Evolutionary conservation across 1,140 invertebrate species (phyloP), one percentile per base, ranked within the genome.

Genomic region (Luehdorfia chinensis): DNA sequence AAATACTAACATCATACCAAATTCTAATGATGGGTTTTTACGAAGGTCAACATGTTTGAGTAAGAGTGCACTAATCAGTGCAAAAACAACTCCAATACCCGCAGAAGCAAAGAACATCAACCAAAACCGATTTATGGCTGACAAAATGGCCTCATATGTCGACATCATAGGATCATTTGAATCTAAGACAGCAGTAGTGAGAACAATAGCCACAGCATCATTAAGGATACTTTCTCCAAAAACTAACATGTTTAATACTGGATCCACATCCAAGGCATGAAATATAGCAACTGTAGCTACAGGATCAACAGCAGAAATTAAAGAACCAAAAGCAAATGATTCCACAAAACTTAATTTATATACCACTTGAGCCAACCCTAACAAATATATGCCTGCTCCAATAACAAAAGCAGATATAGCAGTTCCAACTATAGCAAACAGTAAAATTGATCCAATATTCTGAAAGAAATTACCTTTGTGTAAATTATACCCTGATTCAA

Each of bases 401-500:
- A 97, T 96, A 7, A 96, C 92, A 67, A 97, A 91, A 7, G 98
- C 97, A 11, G 97, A 98, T 59, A 99, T 98, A 0, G 95, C 92
- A 11, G 98, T 99, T 0, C 98, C 98, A 68, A 98, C 90, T 59
- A 99, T 97, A 1, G 98, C 97, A 92, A 99, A 99, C 0, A 99
- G 92, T 51, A 99, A 78, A 57, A 95, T 95, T 3, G 94, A 97
- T 14, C 96, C 97, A 76, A 99, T 97, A 74, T 98, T 99, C 88
- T 98, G 97, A 79, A 99, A 99, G 74, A 99, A 99, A 74, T 99
- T 99, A 39, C 97, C 97, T 85, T 99, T 99, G 69, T 99, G 97
- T 33, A 99, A 90, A 91, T 99, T 99, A 75, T 99, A 99, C 2
- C 98, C 98, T 2, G 97, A 98, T 87, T 99, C 98, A 90, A 99